Base-by-base conservation (phyloP, 2,888 invertebrate genomes). In the Agriotes lineatus region DNA sequence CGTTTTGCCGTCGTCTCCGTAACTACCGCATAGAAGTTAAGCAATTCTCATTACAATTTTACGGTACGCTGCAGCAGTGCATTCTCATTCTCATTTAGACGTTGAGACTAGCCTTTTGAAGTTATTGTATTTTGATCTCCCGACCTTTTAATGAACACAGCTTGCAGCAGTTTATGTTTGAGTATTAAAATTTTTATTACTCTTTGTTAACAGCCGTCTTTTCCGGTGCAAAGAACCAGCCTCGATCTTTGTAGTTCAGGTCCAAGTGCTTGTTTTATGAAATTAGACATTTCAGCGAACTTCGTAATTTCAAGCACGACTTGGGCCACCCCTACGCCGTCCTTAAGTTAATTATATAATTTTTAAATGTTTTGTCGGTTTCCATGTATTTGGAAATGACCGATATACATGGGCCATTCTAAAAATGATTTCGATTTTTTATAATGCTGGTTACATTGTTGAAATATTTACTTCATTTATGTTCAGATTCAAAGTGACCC, bases 101-200 rank as follows among this genome's bases (percentile, higher is more conserved):
- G 19, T 22, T 42, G 22, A 19, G 33, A 33, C 30, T 22, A 52
- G 39, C 33, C 48, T 48, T 61, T 61, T 61, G 50, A 61, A 37
- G 61, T 39, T 30, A 45, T 52, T 52, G 61, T 42, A 48, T 61
- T 61, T 61, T 52, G 50, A 52, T 61, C 61, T 37, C 18, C 35
- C 61, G 37, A 61, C 61, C 60, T 61, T 61, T 61, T 61, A 61
- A 61, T 52, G 39, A 52, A 52, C 61, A 39, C 20, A 35, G 37
- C 25, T 61, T 52, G 48, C 37, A 61, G 61, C 50, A 37, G 37
- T 61, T 61, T 16, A 61, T 61, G 52, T 25, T 61, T 33, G 60
- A 60, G 37, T 37, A 60, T 60, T 60, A 60, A 60, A 60, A 60
- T 48, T 45, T 60, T 60, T 60, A 60, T 48, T 60, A 20, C 60